These are phyloP conservation scores for Eupithecia inturbata DNA, from an alignment of 2,888 invertebrate genomes.

Conservation along the genomic window DNA sequence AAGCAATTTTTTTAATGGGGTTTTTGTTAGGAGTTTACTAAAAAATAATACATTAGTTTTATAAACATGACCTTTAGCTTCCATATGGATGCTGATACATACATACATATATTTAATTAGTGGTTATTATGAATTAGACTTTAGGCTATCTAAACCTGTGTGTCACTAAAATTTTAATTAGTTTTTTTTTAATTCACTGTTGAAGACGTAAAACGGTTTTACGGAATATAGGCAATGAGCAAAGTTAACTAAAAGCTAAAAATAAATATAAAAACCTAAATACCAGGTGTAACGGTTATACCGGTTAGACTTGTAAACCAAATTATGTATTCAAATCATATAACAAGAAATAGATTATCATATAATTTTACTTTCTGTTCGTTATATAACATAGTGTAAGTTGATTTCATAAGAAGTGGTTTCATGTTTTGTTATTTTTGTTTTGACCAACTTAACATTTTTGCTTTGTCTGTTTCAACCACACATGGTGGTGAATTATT, in stretches of 20 bases:
- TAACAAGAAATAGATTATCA: conserved; percentile 22
- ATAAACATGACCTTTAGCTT: too few relatives aligned
- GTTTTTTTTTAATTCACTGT: too few relatives aligned
- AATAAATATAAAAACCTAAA: neutral
- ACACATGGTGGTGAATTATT: neutral
- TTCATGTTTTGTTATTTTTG: neutral
- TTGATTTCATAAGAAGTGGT: conserved; percentile 14
- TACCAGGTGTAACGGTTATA: neutral
- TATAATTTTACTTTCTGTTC: conserved; percentile 29
- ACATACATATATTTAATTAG: too few relatives aligned
- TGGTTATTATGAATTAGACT: too few relatives aligned
- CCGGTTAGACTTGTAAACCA: neutral
- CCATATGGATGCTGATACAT: too few relatives aligned
- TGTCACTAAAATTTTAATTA: too few relatives aligned
- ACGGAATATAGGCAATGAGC: too few relatives aligned
- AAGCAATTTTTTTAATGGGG: too few relatives aligned
- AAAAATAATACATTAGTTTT: too few relatives aligned
- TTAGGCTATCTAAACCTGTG: too few relatives aligned
- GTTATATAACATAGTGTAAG: conserved; percentile 20
- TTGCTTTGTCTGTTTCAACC: neutral
- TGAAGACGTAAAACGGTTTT: too few relatives aligned
- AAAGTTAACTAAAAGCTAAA: neutral
- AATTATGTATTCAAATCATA: conserved; percentile 32
- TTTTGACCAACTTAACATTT: neutral
- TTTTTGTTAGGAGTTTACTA: too few relatives aligned